Evolutionary conservation across 2,888 invertebrate genomes (phyloP), one percentile per base, ranked within the genome.

Genomic region (Buathra laborator): DNA sequence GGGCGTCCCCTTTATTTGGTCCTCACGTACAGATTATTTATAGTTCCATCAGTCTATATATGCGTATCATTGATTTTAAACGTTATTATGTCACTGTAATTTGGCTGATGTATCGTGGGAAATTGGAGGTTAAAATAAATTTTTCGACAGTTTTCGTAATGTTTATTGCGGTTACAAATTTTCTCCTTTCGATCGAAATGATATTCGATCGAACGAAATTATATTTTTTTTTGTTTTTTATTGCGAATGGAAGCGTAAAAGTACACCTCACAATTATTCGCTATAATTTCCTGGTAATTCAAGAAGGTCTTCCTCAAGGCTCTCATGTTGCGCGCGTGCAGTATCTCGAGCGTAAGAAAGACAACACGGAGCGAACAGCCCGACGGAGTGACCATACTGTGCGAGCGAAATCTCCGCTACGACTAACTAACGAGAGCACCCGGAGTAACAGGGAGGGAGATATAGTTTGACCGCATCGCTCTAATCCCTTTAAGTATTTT

Each of bases 261-360:
- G 56, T 59, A 77, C 53, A 62, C 16, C 16, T 62, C 46, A 44
- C 53, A 77, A 77, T 68, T 68, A 77, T 67, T 68, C 68, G 67
- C 76, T 68, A 77, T 59, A 59, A 68, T 77, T 29, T 77, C 32
- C 68, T 68, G 59, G 77, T 68, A 77, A 77, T 43, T 16, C 16
- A 44, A 77, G 68, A 77, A 68, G 68, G 77, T 77, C 68, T 56
- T 37, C 56, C 32, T 44, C 51, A 67, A 68, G 67, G 77, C 68
- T 77, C 77, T 77, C 77, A 44, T 24, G 77, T 77, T 77, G 44
- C 77, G 68, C 56, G 53, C 59, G 46, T 46, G 46, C 24, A 77
- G 56, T 46, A 44, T 16, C 68, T 77, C 68, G 32, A 68, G 77
- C 56, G 43, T 68, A 66, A 37, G 68, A 56, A 59, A 53, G 59